A percentile compares a stretch with the other conserved stretches of the same genome.
Evolutionary conservation across 2,888 invertebrate genomes (phyloP).

Genomic region (Lepidocyrtoides sp.): DNA sequence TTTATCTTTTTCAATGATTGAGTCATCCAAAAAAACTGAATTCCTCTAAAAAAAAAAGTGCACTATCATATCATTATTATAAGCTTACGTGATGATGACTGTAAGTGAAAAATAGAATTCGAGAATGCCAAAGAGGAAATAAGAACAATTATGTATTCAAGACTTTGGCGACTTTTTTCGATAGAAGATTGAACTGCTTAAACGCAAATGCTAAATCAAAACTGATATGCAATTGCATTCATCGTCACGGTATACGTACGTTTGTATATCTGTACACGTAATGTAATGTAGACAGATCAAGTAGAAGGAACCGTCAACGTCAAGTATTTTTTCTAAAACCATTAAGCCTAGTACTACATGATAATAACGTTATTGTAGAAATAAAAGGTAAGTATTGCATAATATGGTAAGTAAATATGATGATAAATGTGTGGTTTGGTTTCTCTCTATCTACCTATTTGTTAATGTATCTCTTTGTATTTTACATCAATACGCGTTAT

Average conservation of each 20-base stretch:
- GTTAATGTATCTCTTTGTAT: background rate
- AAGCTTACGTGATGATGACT: background rate
- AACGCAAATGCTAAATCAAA: conserved; percentile 17
- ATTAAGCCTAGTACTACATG: conserved; percentile 15
- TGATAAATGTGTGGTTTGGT: conserved; percentile 32
- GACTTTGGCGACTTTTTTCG: background rate
- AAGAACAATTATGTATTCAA: background rate
- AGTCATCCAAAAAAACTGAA: background rate
- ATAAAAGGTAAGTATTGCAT: too few species aligned
- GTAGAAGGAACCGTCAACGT: conserved; percentile 56
- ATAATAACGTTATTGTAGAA: background rate
- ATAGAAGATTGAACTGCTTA: background rate
- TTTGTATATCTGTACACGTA: conserved; percentile 10
- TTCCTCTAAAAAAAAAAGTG: background rate
- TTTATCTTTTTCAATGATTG: conserved; percentile 16
- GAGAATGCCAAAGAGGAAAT: background rate
- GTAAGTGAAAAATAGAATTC: background rate
- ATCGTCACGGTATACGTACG: too few species aligned
- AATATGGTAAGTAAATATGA: conserved; percentile 3
- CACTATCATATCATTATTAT: background rate
- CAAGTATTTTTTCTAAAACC: conserved; percentile 51
- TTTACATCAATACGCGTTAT: background rate
- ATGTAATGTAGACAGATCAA: conserved; percentile 47
- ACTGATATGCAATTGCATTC: conserved; percentile 40
- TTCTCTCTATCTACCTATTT: conserved; percentile 6